Conservation (phyloP, 2,888 invertebrate genomes). For the Tiliacea aurago region DNA sequence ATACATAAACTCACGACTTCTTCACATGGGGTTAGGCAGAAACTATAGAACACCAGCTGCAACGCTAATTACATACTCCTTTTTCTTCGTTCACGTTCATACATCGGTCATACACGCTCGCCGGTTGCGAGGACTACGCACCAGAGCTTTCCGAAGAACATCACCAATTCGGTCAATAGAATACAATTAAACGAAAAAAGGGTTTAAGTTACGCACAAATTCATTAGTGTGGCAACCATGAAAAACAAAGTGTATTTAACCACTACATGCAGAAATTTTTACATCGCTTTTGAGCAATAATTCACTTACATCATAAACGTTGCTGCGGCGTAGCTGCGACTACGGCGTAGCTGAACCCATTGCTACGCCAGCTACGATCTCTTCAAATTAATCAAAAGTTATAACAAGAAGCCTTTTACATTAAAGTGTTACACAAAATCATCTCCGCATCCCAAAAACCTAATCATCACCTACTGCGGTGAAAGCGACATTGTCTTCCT, state of each 20-base stretch:
- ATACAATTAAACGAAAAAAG: neutral
- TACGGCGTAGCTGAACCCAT: neutral
- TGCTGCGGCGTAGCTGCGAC: neutral
- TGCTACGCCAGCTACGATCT: neutral
- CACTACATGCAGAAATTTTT: neutral
- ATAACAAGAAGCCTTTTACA: neutral
- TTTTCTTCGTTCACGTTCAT: no score
- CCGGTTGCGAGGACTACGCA: no score
- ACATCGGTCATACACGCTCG: no score
- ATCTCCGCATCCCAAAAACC: constrained; percentile 6
- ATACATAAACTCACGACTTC: neutral
- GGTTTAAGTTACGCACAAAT: neutral
- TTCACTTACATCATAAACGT: neutral
- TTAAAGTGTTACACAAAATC: neutral
- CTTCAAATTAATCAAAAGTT: neutral
- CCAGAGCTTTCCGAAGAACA: no score
- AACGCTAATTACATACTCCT: no score
- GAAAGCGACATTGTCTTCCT: constrained; percentile 55
- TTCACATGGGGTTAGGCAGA: no score
- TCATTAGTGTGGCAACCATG: neutral
- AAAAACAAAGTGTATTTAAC: neutral
- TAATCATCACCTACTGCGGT: constrained; percentile 30
- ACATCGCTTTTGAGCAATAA: constrained; percentile 9
- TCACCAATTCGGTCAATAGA: no score
- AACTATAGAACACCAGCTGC: no score